phyloP scores from a whole-genome alignment of 2,113 vertebrate species.

The Saiga tatarica region DNA sequence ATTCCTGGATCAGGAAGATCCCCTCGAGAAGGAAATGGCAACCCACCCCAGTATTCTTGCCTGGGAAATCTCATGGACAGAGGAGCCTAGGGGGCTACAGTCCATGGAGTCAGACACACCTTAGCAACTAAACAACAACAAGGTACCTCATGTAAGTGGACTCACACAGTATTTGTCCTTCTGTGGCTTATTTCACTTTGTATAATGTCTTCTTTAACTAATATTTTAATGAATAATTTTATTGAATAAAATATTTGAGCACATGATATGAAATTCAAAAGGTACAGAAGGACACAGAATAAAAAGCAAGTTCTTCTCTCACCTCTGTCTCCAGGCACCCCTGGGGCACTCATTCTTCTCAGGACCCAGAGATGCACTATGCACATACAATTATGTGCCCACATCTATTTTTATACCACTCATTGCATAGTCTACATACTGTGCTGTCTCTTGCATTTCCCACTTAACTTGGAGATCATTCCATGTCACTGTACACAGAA shows the following conservation, averaged over 20 bases:
- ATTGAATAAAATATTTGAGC: not conserved
- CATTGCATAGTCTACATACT: not conserved
- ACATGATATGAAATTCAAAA: slow-evolving; percentile 31
- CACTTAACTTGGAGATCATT: not conserved
- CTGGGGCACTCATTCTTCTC: not conserved
- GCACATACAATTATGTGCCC: not conserved
- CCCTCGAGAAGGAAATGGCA: not conserved
- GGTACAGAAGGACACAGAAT: not conserved
- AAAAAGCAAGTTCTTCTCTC: not conserved
- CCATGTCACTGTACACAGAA: not conserved
- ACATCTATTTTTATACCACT: not conserved
- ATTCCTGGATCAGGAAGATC: not conserved
- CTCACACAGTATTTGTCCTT: not conserved
- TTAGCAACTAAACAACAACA: not conserved
- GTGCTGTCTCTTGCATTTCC: not conserved
- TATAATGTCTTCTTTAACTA: not conserved
- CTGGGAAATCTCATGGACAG: not conserved
- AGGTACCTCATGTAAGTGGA: not conserved
- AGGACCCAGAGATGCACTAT: not conserved
- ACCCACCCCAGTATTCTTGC: not conserved
- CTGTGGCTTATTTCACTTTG: not conserved
- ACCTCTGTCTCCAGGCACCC: not conserved
- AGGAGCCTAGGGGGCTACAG: not conserved
- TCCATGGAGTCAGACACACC: not conserved
- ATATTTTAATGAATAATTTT: slow-evolving; percentile 19